Percentiles rank a stretch among this genome's conserved stretches.
Evolutionary conservation across 2,113 vertebrate genomes (phyloP).

Genomic region (Galbula dea): DNA sequence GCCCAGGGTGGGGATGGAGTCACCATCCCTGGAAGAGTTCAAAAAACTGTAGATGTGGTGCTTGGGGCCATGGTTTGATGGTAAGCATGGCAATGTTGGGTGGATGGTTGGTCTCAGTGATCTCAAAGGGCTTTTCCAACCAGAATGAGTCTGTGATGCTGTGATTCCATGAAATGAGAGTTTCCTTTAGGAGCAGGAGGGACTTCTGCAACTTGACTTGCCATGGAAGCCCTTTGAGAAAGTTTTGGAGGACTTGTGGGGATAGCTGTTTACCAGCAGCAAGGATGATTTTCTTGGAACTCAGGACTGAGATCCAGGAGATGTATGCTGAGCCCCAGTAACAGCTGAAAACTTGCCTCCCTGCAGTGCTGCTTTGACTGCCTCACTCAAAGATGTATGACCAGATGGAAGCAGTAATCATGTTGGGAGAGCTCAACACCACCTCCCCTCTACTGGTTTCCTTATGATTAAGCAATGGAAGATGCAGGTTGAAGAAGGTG

Average conservation of each 20-base stretch:
- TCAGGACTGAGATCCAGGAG: background rate
- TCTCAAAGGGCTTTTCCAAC: too few relatives aligned
- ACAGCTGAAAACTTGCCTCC: background rate
- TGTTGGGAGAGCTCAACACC: rapidly evolving
- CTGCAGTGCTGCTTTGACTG: background rate
- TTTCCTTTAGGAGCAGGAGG: background rate
- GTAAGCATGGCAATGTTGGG: too few relatives aligned
- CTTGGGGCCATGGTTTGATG: too few relatives aligned
- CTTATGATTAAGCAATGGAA: background rate
- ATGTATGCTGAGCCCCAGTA: background rate
- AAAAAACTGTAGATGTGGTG: too few relatives aligned
- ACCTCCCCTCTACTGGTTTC: background rate
- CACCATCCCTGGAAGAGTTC: too few relatives aligned
- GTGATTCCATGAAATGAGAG: too few relatives aligned
- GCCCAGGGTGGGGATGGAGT: too few relatives aligned
- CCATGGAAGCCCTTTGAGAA: background rate
- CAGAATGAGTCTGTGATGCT: too few relatives aligned
- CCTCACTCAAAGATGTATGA: background rate
- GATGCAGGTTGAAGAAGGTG: background rate
- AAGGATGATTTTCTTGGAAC: background rate
- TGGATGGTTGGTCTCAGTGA: too few relatives aligned
- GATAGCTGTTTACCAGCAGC: background rate
- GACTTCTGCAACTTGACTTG: background rate
- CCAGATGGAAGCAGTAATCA: background rate
- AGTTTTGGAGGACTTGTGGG: rapidly evolving